phyloP scores from a whole-genome alignment of 2,888 invertebrate species.

The Aethes cnicana region DNA sequence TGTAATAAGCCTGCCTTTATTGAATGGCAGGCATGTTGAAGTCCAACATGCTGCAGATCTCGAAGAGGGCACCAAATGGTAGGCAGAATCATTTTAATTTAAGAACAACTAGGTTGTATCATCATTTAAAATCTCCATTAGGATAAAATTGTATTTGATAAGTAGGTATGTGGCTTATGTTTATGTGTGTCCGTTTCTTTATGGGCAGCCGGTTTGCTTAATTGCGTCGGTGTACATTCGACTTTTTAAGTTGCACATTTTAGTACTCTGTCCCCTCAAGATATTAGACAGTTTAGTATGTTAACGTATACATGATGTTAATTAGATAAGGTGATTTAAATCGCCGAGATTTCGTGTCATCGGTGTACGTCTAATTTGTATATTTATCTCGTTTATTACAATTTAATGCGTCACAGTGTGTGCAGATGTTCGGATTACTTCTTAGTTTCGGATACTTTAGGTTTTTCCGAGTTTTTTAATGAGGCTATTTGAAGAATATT shows the following conservation, averaged over 20 bases:
- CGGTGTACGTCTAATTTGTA: slow-evolving; percentile 36
- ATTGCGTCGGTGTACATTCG: slow-evolving; percentile 54
- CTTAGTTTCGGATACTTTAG: not conserved
- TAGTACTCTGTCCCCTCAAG: too few relatives aligned
- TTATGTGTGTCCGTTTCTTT: slow-evolving; percentile 72
- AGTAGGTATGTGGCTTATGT: slow-evolving; percentile 77
- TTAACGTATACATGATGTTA: too few relatives aligned
- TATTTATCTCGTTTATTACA: slow-evolving; percentile 45
- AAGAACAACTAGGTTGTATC: too few relatives aligned
- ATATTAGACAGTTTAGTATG: too few relatives aligned
- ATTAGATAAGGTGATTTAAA: too few relatives aligned
- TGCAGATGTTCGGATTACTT: not conserved
- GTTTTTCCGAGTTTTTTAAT: not conserved
- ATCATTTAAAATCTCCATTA: too few relatives aligned
- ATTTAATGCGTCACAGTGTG: slow-evolving; percentile 41
- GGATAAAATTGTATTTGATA: slow-evolving; percentile 71
- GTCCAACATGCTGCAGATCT: too few relatives aligned
- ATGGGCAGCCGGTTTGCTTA: slow-evolving; percentile 70
- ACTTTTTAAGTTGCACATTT: too few relatives aligned
- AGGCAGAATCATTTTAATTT: not conserved
- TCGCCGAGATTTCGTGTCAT: slow-evolving; percentile 26
- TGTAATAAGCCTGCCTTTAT: too few relatives aligned
- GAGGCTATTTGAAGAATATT: too few relatives aligned
- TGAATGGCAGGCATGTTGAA: too few relatives aligned
- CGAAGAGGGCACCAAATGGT: not conserved